Base-by-base conservation (phyloP, 2,113 vertebrate species). In the Ctenomys sociabilis region DNA sequence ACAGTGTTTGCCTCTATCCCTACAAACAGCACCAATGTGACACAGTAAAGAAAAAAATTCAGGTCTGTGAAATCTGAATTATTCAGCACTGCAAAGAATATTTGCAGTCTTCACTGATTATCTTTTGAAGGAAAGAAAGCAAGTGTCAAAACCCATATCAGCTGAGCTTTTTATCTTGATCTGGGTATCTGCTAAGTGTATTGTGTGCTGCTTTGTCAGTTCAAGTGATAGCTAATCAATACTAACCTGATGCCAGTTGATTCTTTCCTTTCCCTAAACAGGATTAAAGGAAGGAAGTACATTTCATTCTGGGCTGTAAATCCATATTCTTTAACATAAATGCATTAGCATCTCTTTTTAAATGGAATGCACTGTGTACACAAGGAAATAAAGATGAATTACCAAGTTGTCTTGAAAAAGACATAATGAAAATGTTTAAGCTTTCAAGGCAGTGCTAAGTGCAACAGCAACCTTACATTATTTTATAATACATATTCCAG, bases 221-320 rank as follows among this genome's bases (percentile, higher is more conserved):
- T 94, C 83, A 73, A 95, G 94, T 97, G 98, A 98, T 97, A 97
- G 98, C 96, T 98, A 97, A 98, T 98, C 98, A 97, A 98, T 98
- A 98, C 97, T 98, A 98, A 98, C 98, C 98, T 97, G 97, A 98
- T 97, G 93, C 84, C 66, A 88, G 95, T 97, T 96, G 97, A 97
- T 97, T 97, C 95, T 95, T 97, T 94, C 93, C 96, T 96, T 97
- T 94, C 91, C 97, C 97, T 97, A 97, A 98, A 98, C 89, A 98
- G 97, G 96, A 98, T 98, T 98, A 98, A 98, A 37, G 86, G 73
- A 77, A 45, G 26, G 73, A 96, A 97, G 98, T 95, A 98, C 93
- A 98, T 97, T 98, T 97, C 96, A 98, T 94, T 73, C 72, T 64
- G 61, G 89, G 93, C 92, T 96, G 5, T 43, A 98, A 98, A 97